Conservation (phyloP, 2,888 invertebrate genomes). For the Clepsis dumicolana region DNA sequence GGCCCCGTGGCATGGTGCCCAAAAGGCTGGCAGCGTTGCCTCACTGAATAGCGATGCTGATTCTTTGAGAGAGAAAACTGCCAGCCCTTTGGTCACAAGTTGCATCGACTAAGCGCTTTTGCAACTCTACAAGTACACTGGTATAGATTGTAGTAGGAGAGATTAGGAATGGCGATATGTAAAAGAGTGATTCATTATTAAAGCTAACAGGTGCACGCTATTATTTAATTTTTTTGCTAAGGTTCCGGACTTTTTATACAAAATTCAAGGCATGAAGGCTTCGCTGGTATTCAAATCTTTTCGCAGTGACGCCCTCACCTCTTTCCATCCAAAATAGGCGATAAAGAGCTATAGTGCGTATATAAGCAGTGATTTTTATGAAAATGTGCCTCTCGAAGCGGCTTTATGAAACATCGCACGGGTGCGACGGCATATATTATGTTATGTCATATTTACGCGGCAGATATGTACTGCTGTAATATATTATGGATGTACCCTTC, state of each 20-base stretch:
- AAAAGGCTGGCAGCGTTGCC: too few species aligned
- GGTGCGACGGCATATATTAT: conserved; percentile 41
- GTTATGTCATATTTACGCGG: conserved; percentile 28
- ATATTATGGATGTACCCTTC: conserved; percentile 16
- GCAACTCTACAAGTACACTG: too few species aligned
- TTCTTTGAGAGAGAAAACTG: too few species aligned
- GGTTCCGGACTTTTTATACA: neutral
- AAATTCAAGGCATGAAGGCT: neutral
- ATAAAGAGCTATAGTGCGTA: conserved; percentile 23
- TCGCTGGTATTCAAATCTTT: conserved; percentile 3
- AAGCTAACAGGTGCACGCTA: too few species aligned
- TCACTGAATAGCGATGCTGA: too few species aligned
- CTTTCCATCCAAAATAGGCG: conserved; percentile 19
- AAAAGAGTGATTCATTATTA: too few species aligned
- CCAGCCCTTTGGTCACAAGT: too few species aligned
- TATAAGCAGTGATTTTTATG: conserved; percentile 51
- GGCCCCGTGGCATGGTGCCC: too few species aligned
- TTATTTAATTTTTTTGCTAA: neutral
- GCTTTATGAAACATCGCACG: conserved; percentile 58
- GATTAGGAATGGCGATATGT: too few species aligned
- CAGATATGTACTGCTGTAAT: conserved; percentile 22
- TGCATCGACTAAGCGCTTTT: too few species aligned
- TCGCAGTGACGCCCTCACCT: neutral
- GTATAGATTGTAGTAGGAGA: too few species aligned
- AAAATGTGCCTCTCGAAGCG: conserved; percentile 55